Conservation (phyloP, 2,113 vertebrate species). For the Jacana jacana region DNA sequence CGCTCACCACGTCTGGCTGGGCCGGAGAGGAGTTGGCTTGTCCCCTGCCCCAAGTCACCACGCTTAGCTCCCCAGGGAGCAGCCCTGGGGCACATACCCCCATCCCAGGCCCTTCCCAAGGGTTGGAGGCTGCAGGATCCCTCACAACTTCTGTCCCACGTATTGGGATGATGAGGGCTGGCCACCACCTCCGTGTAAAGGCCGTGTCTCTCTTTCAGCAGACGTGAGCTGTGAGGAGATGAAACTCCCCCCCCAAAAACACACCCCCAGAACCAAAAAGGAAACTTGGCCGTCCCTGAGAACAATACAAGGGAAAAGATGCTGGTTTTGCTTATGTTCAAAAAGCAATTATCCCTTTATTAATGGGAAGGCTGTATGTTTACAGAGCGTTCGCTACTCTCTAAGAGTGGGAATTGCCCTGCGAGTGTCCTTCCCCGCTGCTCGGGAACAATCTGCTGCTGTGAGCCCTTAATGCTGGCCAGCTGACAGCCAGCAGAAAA, state of each 20-base stretch:
- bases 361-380: neutral
- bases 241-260: neutral
- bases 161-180: neutral
- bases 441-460: neutral
- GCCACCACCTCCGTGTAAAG: neutral
- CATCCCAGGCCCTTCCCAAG: neutral
- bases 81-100: neutral
- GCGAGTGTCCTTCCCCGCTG: constrained; percentile 19
- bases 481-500: neutral
- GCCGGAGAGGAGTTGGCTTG: neutral
- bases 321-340: neutral
- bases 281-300: neutral
- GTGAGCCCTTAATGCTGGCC: neutral
- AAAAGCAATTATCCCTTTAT: neutral
- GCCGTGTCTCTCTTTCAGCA: neutral
- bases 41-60: neutral
- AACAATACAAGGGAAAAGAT: neutral
- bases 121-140: neutral
- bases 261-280: no score
- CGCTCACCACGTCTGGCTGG: neutral
- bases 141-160: neutral
- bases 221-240: neutral
- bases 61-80: neutral
- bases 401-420: neutral
- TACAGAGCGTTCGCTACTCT: neutral